Conservation (phyloP, 2,888 invertebrate species). For the Heliconius aoede region DNA sequence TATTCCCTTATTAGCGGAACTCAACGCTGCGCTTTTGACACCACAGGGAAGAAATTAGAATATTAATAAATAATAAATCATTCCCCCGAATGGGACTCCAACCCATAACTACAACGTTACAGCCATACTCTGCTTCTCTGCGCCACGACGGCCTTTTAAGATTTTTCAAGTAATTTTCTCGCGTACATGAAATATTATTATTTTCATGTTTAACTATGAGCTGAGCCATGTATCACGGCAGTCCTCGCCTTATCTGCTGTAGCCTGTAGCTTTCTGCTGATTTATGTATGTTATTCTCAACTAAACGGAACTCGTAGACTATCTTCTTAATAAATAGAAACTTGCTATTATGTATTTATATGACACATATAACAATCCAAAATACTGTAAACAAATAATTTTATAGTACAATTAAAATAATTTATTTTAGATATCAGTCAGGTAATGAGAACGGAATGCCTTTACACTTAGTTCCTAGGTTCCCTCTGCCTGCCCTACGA, state of each 20-base stretch:
- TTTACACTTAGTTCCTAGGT: no score
- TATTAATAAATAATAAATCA: no score
- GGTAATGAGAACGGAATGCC: no score
- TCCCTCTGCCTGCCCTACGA: no score
- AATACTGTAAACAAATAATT: not conserved
- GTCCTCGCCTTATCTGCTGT: conserved; percentile 14
- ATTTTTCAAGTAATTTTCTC: not conserved
- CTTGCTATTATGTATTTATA: not conserved
- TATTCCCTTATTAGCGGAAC: no score
- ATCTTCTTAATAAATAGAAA: not conserved
- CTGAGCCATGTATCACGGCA: conserved; percentile 4
- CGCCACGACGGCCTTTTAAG: no score
- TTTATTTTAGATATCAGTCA: not conserved
- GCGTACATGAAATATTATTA: not conserved
- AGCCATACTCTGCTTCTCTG: no score
- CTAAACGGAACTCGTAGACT: conserved; percentile 1
- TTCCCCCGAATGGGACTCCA: no score
- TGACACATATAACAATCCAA: no score
- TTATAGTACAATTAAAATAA: not conserved
- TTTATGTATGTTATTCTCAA: conserved; percentile 25
- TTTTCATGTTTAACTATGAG: not conserved
- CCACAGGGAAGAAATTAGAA: no score
- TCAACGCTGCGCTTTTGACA: no score
- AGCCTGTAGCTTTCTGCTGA: conserved; percentile 18
- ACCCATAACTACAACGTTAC: no score